Evolutionary conservation across 1,140 invertebrate species (phyloP).

Genomic region (Tetramorium simillimum): DNA sequence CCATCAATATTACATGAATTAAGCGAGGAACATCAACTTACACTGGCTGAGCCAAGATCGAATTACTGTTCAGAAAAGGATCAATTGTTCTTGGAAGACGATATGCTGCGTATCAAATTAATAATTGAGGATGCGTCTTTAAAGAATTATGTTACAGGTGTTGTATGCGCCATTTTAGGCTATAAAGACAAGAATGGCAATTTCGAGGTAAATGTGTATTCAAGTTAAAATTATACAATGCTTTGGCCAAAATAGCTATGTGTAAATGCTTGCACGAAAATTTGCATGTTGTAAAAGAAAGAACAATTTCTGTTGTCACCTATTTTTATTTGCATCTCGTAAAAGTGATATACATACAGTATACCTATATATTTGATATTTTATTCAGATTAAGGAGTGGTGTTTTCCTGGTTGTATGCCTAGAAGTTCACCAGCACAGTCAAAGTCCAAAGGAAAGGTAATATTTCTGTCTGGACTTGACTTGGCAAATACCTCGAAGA

Average conservation of each 20-base stretch:
- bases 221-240: not conserved
- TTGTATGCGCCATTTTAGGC: slow-evolving; percentile 92
- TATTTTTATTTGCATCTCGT: slow-evolving; percentile 72
- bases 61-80: slow-evolving; percentile 90
- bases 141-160: slow-evolving; percentile 90
- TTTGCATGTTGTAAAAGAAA: slow-evolving; percentile 16
- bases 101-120: slow-evolving; percentile 94
- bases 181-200: slow-evolving; percentile 81
- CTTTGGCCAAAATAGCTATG: too few relatives aligned
- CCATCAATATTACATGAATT: slow-evolving; percentile 97
- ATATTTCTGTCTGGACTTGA: slow-evolving; percentile 95
- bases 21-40: slow-evolving; percentile 93
- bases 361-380: slow-evolving; percentile 14
- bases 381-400: slow-evolving; percentile 89
- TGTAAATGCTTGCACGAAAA: not conserved
- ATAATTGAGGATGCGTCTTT: slow-evolving; percentile 88
- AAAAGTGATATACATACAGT: slow-evolving; percentile 70
- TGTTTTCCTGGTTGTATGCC: slow-evolving; percentile 89
- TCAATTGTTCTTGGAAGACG: slow-evolving; percentile 95
- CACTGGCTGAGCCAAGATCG: slow-evolving; percentile 89
- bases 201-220: slow-evolving; percentile 74
- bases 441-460: slow-evolving; percentile 87
- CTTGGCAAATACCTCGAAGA: slow-evolving; percentile 86
- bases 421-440: slow-evolving; percentile 84
- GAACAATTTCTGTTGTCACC: slow-evolving; percentile 59